Conservation (phyloP, 2,888 invertebrate genomes). For the Agapostemon virescens region DNA sequence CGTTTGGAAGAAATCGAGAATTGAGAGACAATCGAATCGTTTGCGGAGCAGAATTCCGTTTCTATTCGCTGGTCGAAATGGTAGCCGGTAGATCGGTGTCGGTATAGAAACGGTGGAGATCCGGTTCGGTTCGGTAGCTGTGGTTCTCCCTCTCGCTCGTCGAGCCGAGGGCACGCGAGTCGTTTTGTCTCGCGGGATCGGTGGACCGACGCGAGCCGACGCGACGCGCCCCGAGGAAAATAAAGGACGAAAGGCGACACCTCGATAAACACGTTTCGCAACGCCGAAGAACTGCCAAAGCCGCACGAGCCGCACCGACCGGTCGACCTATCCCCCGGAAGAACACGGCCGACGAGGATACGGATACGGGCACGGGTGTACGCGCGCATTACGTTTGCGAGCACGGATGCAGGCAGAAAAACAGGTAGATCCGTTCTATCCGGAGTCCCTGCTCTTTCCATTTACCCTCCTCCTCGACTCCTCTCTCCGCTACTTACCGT, state of each 20-base stretch:
- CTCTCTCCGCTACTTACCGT: slow-evolving; percentile 37
- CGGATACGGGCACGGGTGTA: slow-evolving; percentile 9
- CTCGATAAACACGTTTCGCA: slow-evolving; percentile 74
- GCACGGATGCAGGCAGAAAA: background rate
- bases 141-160: background rate
- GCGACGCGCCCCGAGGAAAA: slow-evolving; percentile 38
- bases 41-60: too few species aligned
- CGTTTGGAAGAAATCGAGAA: too few species aligned
- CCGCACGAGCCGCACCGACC: slow-evolving; percentile 72
- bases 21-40: too few species aligned
- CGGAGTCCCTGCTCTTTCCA: slow-evolving; percentile 7
- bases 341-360: slow-evolving; percentile 26
- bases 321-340: slow-evolving; percentile 20
- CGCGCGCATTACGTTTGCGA: background rate
- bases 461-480: slow-evolving; percentile 21
- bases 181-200: slow-evolving; percentile 26
- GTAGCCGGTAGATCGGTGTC: too few species aligned
- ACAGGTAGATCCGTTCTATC: slow-evolving; percentile 43
- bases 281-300: slow-evolving; percentile 66
- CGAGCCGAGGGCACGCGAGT: slow-evolving; percentile 42
- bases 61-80: too few species aligned
- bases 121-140: background rate
- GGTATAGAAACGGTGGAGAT: too few species aligned
- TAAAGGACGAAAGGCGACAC: slow-evolving; percentile 43
- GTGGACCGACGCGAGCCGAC: slow-evolving; percentile 44